Evolutionary conservation across 2,888 invertebrate species (phyloP).

Genomic region (Crocallis elinguaria): DNA sequence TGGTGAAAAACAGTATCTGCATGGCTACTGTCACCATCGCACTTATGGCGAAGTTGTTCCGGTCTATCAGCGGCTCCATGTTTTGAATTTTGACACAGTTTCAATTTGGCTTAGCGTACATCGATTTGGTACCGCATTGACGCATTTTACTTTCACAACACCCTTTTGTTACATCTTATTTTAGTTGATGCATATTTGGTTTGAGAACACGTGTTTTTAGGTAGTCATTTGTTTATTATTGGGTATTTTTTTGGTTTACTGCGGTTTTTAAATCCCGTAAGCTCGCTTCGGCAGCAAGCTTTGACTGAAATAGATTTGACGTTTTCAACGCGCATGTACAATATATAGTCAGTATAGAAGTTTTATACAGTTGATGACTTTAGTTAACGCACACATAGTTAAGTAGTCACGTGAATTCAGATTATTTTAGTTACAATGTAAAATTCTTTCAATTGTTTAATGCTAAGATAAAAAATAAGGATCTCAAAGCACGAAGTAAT

Average conservation of each 20-base stretch:
- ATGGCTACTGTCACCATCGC: constrained; percentile 93
- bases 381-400: background rate
- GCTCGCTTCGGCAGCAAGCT: constrained; percentile 41
- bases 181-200: constrained; percentile 26
- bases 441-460: background rate
- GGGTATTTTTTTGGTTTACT: constrained; percentile 12
- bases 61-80: constrained; percentile 91
- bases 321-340: constrained; percentile 64
- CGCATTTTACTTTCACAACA: constrained; percentile 52
- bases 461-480: too few species aligned
- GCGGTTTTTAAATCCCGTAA: constrained; percentile 24
- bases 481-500: too few species aligned
- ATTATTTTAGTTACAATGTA: too few species aligned
- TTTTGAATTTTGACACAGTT: constrained; percentile 61
- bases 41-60: constrained; percentile 93
- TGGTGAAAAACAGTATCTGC: constrained; percentile 94
- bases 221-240: constrained; percentile 26
- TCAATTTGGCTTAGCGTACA: constrained; percentile 58
- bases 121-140: constrained; percentile 70
- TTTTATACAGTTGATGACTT: background rate
- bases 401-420: too few species aligned
- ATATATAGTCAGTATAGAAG: background rate
- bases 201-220: constrained; percentile 14
- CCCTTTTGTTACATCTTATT: constrained; percentile 33
- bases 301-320: constrained; percentile 79